A percentile compares a stretch with the other conserved stretches of the same genome.
Conservation (phyloP, 2,888 invertebrate genomes). For the Zootermopsis nevadensis region DNA sequence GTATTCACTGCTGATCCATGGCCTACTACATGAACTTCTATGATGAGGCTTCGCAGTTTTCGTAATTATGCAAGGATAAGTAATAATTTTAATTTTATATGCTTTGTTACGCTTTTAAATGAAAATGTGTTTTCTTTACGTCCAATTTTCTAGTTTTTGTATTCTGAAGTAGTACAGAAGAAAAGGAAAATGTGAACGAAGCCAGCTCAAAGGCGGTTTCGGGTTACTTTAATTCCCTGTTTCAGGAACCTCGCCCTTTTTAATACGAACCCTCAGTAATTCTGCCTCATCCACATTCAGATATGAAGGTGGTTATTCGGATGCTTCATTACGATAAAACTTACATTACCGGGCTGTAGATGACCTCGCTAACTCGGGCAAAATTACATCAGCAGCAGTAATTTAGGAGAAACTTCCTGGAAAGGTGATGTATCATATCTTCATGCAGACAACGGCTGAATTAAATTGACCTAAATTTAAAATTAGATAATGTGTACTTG, state of each 20-base stretch:
- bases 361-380: background rate
- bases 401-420: background rate
- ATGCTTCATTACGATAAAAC: background rate
- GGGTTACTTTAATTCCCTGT: background rate
- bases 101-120: no score
- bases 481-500: background rate
- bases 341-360: background rate
- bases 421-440: background rate
- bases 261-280: conserved; percentile 16
- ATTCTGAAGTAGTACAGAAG: no score
- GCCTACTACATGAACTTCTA: no score
- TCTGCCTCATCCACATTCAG: background rate
- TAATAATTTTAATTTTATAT: no score
- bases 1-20: no score
- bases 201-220: background rate
- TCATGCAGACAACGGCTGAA: background rate
- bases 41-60: no score
- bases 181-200: background rate
- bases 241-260: conserved; percentile 8
- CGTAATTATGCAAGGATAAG: no score
- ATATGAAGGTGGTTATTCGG: background rate
- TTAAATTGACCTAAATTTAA: conserved; percentile 12
- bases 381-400: background rate
- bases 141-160: no score
- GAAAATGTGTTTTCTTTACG: no score